Base-by-base conservation (phyloP, 2,888 invertebrate genomes). In the Xiphydria camelus region DNA sequence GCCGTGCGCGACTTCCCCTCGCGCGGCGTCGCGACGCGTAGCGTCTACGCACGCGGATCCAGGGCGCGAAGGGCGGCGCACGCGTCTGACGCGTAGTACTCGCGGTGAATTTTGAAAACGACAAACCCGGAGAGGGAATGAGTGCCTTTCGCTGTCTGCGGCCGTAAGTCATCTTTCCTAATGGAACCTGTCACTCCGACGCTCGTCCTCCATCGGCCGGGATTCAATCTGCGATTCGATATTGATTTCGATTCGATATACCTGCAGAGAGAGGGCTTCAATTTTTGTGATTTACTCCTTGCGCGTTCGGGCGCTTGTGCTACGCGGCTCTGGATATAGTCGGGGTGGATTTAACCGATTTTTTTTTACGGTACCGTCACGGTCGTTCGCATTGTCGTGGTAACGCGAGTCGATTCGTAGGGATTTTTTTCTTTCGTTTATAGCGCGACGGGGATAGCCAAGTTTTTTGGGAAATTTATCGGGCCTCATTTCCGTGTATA, bases 201-300 rank as follows among this genome's bases (percentile, higher is more conserved):
- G 41, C 41, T 26, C 5, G 29, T 41, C 23, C 47, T 29, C 4
- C 40, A 19, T 32, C 33, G 34, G 40, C 44, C 45, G 55, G 56
- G 57, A 68, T 68, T 70, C 70, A 66, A 70, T 70, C 68, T 70
- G 63, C 67, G n/a, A 69, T 68, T 70, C 70, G 66, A 70, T 70
- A 71, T 71, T 69, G 68, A 71, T 71, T 70, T 53, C 70, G 67
- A 69, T 71, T 62, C 62, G 70, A 71, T 70, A 70, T n/a, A n/a
- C n/a, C n/a, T n/a, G n/a, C n/a, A n/a, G n/a, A n/a, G n/a, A 57
- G 58, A 45, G 56, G 53, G 62, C 67, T 67, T 64, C 67, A 62
- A 66, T 68, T 68, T 68, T 62, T 59, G 61, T 70, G 69, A 71
- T 71, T 71, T 70, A 70, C 68, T 70, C 58, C 69, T 67, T 67